Conservation (phyloP, 2,888 invertebrate genomes). For the Lithophane socia region DNA sequence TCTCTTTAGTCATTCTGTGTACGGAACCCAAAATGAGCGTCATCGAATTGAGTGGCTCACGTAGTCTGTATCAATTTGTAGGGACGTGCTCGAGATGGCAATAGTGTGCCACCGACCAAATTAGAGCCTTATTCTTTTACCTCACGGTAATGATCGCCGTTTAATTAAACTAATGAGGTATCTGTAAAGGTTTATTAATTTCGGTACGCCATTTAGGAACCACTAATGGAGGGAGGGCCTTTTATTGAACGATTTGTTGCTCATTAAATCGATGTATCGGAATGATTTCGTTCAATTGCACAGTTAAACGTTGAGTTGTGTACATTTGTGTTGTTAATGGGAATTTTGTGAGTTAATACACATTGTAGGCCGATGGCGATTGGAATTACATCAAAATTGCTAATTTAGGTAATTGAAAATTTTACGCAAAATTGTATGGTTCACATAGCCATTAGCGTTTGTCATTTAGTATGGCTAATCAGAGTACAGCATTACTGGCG, state of each 20-base stretch:
- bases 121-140: constrained; percentile 76
- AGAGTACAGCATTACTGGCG: constrained; percentile 11
- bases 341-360: constrained; percentile 35
- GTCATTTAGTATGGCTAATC: constrained; percentile 38
- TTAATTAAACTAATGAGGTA: constrained; percentile 77
- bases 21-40: constrained; percentile 78
- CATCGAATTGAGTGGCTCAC: constrained; percentile 82
- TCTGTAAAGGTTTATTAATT: constrained; percentile 67
- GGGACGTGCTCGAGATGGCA: constrained; percentile 80
- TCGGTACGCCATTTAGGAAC: constrained; percentile 50
- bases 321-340: constrained; percentile 45
- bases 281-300: constrained; percentile 46
- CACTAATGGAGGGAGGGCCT: constrained; percentile 47
- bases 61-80: constrained; percentile 83
- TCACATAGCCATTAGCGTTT: constrained; percentile 28
- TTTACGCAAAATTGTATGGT: constrained; percentile 19
- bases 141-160: constrained; percentile 73
- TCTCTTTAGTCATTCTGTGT: constrained; percentile 66
- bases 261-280: constrained; percentile 46
- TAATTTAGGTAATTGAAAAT: constrained; percentile 47
- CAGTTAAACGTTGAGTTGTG: constrained; percentile 45
- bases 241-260: constrained; percentile 55
- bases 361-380: constrained; percentile 32
- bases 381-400: constrained; percentile 40
- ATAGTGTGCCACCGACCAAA: constrained; percentile 71